phyloP scores from a whole-genome alignment of 1,140 invertebrate genomes.

The Tachypleus tridentatus region DNA sequence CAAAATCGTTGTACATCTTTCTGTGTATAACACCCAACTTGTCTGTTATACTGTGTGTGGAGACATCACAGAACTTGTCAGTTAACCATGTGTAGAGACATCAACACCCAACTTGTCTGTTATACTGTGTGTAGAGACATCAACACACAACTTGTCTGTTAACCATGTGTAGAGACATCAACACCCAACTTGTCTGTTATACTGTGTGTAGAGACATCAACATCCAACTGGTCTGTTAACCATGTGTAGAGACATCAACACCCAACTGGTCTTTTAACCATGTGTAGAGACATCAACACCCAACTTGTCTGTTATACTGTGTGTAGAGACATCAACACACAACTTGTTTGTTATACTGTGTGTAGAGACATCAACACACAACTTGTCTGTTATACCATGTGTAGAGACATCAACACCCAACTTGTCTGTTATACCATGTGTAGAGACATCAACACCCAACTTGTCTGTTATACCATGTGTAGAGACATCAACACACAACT shows the following conservation, averaged over 20 bases:
- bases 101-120: neutral
- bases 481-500: neutral
- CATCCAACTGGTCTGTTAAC: neutral
- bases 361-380: neutral
- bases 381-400: neutral
- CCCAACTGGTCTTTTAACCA: neutral
- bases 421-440: neutral
- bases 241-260: neutral
- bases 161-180: too few relatives aligned
- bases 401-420: neutral
- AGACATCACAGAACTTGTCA: neutral
- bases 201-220: neutral
- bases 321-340: neutral
- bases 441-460: neutral
- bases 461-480: constrained; percentile 1
- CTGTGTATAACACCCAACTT: neutral
- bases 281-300: neutral
- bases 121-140: constrained; percentile 1
- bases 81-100: neutral
- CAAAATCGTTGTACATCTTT: neutral
- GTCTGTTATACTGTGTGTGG: neutral
- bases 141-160: too few relatives aligned
- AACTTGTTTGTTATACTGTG: neutral
- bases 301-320: neutral
- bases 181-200: too few relatives aligned